A percentile compares a stretch with the other conserved stretches of the same genome.
Evolutionary conservation across 2,113 vertebrate genomes (phyloP).

Genomic region (Xiphias gladius): DNA sequence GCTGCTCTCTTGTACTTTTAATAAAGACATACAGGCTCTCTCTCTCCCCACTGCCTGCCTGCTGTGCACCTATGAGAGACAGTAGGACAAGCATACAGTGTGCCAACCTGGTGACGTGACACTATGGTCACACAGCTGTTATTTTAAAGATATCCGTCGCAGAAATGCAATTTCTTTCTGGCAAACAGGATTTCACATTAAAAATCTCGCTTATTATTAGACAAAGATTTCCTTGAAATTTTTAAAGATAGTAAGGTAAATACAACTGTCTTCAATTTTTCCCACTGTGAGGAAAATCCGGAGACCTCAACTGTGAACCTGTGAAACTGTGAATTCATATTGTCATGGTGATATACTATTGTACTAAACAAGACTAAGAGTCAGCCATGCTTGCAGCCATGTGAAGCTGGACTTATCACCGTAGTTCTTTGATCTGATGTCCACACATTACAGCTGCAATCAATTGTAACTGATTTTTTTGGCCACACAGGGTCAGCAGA

Average conservation of each 20-base stretch:
- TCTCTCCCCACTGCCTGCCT: slow-evolving; percentile 47
- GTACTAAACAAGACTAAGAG: neutral
- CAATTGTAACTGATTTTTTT: neutral
- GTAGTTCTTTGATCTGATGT: neutral
- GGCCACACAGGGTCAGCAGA: neutral
- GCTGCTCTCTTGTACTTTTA: slow-evolving; percentile 81
- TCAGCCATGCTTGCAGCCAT: too few relatives aligned
- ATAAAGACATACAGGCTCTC: slow-evolving; percentile 68
- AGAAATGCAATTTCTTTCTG: neutral
- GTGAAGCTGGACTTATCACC: neutral
- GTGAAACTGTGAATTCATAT: neutral
- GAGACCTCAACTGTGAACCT: neutral
- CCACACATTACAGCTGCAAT: too few relatives aligned
- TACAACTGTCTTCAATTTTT: neutral
- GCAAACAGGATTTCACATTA: neutral
- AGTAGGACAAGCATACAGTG: slow-evolving; percentile 39
- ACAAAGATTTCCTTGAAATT: neutral
- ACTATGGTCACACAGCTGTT: slow-evolving; percentile 32
- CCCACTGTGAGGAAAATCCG: neutral
- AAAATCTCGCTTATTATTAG: neutral
- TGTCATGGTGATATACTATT: neutral
- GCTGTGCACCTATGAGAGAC: slow-evolving; percentile 65
- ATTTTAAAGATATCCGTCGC: neutral
- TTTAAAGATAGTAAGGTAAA: neutral
- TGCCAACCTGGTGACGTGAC: slow-evolving; percentile 64